Evolutionary conservation across 2,888 invertebrate species (phyloP).

Genomic region (Pristionchus japonicus): DNA sequence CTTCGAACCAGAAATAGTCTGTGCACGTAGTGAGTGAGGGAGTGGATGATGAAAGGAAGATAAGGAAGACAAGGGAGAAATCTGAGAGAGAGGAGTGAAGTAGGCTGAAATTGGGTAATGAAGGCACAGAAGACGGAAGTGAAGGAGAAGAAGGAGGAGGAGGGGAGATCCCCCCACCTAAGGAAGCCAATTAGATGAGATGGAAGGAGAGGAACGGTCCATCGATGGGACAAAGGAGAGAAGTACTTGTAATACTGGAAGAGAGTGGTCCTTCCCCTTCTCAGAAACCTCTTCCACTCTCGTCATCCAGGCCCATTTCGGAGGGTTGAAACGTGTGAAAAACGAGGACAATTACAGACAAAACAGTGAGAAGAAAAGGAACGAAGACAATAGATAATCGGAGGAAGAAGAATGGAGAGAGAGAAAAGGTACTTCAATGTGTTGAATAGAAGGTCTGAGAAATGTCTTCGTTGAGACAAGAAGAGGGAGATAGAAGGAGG

Average conservation of each 20-base stretch:
- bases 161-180: constrained; percentile 10
- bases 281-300: neutral
- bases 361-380: neutral
- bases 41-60: neutral
- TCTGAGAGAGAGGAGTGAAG: constrained; percentile 28
- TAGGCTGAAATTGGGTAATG: constrained; percentile 32
- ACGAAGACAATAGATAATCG: constrained; percentile 5
- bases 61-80: neutral
- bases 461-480: neutral
- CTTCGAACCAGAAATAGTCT: neutral
- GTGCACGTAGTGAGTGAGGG: neutral
- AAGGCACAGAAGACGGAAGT: constrained; percentile 15
- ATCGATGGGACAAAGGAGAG: neutral
- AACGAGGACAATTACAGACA: neutral
- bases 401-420: neutral
- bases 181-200: neutral
- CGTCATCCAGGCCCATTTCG: neutral
- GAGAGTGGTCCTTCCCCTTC: neutral
- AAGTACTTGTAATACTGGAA: neutral
- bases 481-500: neutral
- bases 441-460: neutral
- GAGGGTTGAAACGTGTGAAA: neutral
- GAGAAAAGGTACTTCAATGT: neutral
- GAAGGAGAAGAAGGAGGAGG: neutral
- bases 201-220: neutral